These are phyloP conservation scores for zebrafish (Danio rerio) DNA, from an alignment of 2,113 vertebrate species.

Conservation along the genomic window DNA sequence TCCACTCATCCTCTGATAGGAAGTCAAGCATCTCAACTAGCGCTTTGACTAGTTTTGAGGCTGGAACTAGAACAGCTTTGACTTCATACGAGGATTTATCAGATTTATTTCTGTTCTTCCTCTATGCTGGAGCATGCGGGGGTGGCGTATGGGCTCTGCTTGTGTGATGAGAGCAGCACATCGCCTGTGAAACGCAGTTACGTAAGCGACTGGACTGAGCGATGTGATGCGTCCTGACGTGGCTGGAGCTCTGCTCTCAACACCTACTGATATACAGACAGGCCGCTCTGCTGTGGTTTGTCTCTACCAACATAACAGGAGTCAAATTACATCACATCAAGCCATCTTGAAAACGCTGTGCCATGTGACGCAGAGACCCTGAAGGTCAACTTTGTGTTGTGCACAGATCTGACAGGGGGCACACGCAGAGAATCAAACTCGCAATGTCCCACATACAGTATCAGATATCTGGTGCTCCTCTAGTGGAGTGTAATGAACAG, in stretches of 20 bases:
- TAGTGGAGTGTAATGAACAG: background rate
- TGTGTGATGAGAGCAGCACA: conserved; percentile 47
- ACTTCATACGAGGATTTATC: conserved; percentile 65
- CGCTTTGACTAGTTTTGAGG: background rate
- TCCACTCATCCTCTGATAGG: background rate
- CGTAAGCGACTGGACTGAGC: conserved; percentile 52
- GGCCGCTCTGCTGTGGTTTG: background rate
- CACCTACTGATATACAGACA: conserved; percentile 9
- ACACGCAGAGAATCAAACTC: background rate
- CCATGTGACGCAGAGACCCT: conserved; percentile 38
- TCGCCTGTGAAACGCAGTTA: conserved; percentile 58
- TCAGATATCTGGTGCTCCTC: background rate
- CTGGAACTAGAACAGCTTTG: conserved; percentile 61
- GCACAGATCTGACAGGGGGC: background rate
- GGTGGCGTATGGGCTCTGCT: conserved; percentile 12
- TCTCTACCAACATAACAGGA: conserved; percentile 19
- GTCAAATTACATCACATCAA: conserved; percentile 52
- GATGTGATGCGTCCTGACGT: conserved; percentile 47
- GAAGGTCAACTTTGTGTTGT: conserved; percentile 43
- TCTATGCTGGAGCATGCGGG: conserved; percentile 18
- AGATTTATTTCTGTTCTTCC: conserved; percentile 64
- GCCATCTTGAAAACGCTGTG: conserved; percentile 43
- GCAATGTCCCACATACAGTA: conserved; percentile 12
- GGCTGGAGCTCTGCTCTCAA: conserved; percentile 14
- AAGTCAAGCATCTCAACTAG: background rate